Conservation (phyloP, 92 coral and sea anemone species). For the Micromussa lordhowensis region DNA sequence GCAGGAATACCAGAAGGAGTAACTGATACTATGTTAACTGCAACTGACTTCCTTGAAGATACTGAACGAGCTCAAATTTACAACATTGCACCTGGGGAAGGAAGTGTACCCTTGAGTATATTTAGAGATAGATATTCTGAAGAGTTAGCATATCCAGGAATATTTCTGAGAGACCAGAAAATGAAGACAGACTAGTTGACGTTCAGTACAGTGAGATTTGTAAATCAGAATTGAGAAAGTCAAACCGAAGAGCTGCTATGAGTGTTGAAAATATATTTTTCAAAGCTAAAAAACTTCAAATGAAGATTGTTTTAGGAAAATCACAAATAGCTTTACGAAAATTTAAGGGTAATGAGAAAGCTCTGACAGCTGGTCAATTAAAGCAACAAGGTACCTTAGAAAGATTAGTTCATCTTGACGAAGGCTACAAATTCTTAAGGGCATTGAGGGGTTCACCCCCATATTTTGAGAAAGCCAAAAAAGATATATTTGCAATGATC, state of each 20-base stretch:
- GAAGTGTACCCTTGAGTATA: slow-evolving; percentile 20
- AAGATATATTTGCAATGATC: no score
- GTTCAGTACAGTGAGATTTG: slow-evolving; percentile 9
- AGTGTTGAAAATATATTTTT: slow-evolving; percentile 47
- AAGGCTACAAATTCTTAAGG: slow-evolving; percentile 57
- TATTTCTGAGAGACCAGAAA: slow-evolving; percentile 37
- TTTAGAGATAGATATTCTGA: slow-evolving; percentile 15
- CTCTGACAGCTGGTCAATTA: slow-evolving; percentile 58
- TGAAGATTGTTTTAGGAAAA: slow-evolving; percentile 27
- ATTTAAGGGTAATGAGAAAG: slow-evolving; percentile 33
- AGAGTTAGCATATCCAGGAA: slow-evolving; percentile 53
- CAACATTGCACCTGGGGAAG: slow-evolving; percentile 39
- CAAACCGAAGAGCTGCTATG: slow-evolving; percentile 57
- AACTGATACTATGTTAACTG: slow-evolving; percentile 13
- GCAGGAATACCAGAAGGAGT: slow-evolving; percentile 58
- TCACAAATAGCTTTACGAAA: slow-evolving; percentile 37
- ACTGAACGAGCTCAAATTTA: not conserved
- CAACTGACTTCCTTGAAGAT: slow-evolving; percentile 33
- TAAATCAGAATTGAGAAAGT: no score
- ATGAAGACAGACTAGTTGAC: slow-evolving; percentile 27
- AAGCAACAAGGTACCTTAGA: slow-evolving; percentile 62
- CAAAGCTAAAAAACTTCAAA: slow-evolving; percentile 37
- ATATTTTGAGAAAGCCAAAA: not conserved
- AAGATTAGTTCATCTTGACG: slow-evolving; percentile 53
- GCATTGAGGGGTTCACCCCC: slow-evolving; percentile 38